A percentile compares a stretch with the other conserved stretches of the same genome.
phyloP scores from a whole-genome alignment of 1,140 invertebrate genomes.

The Triops cancriformis region DNA sequence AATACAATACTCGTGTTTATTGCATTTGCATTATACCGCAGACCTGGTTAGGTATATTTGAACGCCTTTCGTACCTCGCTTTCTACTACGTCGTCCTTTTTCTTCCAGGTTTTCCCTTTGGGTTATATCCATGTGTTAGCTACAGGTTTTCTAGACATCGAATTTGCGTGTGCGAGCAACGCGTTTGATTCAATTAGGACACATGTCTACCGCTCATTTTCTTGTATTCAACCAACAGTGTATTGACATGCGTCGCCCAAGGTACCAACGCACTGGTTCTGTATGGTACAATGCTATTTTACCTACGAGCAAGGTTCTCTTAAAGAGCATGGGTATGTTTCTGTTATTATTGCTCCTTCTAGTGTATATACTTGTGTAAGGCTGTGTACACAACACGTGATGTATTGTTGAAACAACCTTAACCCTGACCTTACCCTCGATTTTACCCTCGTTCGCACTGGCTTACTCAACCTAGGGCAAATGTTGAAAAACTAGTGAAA shows the following conservation, averaged over 20 bases:
- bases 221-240: not conserved
- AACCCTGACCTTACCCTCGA: too few relatives aligned
- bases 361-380: too few relatives aligned
- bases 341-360: too few relatives aligned
- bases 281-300: too few relatives aligned
- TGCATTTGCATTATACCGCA: not conserved
- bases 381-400: too few relatives aligned
- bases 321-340: too few relatives aligned
- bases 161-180: not conserved
- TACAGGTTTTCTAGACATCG: not conserved
- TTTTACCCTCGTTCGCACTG: too few relatives aligned
- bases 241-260: not conserved
- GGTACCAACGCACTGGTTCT: not conserved
- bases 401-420: too few relatives aligned
- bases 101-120: not conserved
- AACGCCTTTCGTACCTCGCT: not conserved
- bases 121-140: not conserved
- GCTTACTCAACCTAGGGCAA: too few relatives aligned
- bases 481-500: too few relatives aligned
- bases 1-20: constrained; percentile 11
- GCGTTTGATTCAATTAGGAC: not conserved
- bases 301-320: too few relatives aligned
- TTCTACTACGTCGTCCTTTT: not conserved
- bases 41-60: constrained; percentile 2
- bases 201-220: not conserved